These are phyloP conservation scores for Trichoplusia ni DNA, from an alignment of 1,140 invertebrate species.

Conservation along the genomic window DNA sequence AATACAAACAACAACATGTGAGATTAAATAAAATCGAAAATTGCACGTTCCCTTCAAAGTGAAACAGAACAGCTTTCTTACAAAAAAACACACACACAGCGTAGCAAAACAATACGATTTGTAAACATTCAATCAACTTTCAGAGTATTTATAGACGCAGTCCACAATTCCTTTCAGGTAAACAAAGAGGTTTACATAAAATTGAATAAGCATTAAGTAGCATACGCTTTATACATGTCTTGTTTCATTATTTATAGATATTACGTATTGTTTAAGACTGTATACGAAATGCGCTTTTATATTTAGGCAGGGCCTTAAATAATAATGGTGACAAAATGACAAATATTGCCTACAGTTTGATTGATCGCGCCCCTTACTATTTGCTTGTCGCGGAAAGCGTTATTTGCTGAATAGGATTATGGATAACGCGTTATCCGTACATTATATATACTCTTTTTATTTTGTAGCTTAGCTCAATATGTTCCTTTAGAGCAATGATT, in stretches of 20 bases:
- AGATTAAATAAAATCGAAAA: too few species aligned
- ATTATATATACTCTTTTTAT: conserved; percentile 7
- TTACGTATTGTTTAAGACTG: neutral
- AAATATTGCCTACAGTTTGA: conserved; percentile 16
- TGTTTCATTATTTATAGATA: neutral
- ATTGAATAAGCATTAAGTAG: conserved; percentile 1
- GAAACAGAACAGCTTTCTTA: too few species aligned
- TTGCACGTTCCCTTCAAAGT: too few species aligned
- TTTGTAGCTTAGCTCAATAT: too few species aligned
- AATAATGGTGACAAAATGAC: conserved; percentile 14
- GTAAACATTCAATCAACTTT: neutral
- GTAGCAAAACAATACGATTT: too few species aligned
- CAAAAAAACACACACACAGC: too few species aligned
- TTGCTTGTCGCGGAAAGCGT: too few species aligned
- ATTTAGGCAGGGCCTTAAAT: neutral
- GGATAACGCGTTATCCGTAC: conserved; percentile 1
- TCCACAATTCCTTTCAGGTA: neutral
- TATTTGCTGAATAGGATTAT: conserved; percentile 1
- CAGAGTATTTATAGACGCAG: neutral
- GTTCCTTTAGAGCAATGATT: too few species aligned
- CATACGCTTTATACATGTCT: neutral
- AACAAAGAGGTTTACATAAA: conserved; percentile 17
- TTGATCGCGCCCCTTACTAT: conserved; percentile 8
- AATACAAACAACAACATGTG: too few species aligned
- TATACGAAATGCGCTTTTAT: neutral